Percentiles rank a stretch among this genome's conserved stretches.
Evolutionary conservation across 2,888 invertebrate genomes (phyloP).

Genomic region (Catocala fraxini): DNA sequence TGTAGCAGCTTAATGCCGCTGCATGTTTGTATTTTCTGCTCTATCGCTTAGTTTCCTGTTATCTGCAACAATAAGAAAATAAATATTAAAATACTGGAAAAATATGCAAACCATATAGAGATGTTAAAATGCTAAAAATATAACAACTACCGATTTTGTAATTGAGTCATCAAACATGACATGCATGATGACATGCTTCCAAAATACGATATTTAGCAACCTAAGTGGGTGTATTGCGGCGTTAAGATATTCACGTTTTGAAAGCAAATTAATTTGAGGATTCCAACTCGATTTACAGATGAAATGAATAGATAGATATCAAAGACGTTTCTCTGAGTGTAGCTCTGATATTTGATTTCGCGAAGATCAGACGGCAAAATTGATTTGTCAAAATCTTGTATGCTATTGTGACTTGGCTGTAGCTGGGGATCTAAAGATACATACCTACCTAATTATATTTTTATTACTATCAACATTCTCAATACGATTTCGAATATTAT

Average conservation of each 20-base stretch:
- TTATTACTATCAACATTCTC: neutral
- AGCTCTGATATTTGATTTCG: conserved; percentile 63
- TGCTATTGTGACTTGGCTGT: conserved; percentile 43
- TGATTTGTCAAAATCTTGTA: conserved; percentile 56
- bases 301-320: conserved; percentile 62
- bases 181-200: neutral
- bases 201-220: neutral
- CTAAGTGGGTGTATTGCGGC: conserved; percentile 27
- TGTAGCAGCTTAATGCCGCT: conserved; percentile 85
- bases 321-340: conserved; percentile 58
- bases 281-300: conserved; percentile 63
- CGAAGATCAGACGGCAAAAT: conserved; percentile 52
- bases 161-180: too few species aligned
- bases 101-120: neutral
- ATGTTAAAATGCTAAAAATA: neutral
- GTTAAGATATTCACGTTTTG: conserved; percentile 59
- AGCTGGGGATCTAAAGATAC: conserved; percentile 25
- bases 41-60: conserved; percentile 43
- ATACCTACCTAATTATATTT: conserved; percentile 4
- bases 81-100: neutral
- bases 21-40: conserved; percentile 68
- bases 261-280: conserved; percentile 63
- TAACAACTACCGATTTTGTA: too few species aligned
- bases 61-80: conserved; percentile 63
- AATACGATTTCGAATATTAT: too few species aligned